Evolutionary conservation across 2,113 vertebrate genomes (phyloP).

Genomic region (Phalacrocorax brasilianus): DNA sequence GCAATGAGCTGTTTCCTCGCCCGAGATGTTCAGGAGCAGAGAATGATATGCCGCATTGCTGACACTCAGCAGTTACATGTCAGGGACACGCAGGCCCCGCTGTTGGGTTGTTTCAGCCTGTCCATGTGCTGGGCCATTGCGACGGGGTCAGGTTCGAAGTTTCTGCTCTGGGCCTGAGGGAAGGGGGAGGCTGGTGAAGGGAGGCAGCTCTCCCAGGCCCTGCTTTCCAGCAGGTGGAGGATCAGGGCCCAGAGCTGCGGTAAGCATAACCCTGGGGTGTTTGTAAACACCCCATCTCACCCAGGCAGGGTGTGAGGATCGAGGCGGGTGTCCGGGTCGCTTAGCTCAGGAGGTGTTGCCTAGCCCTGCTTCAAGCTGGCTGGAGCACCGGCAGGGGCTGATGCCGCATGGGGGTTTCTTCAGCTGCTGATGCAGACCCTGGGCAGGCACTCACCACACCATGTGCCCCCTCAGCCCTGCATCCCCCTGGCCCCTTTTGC

Average conservation of each 20-base stretch:
- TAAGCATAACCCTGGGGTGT: accelerated
- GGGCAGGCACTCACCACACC: accelerated
- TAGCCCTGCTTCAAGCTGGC: not conserved
- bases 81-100: accelerated
- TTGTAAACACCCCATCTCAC: accelerated
- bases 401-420: accelerated
- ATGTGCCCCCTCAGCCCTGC: accelerated
- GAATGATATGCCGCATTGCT: not conserved
- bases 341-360: not conserved
- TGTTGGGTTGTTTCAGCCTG: accelerated
- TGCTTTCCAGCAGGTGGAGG: accelerated
- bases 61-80: accelerated
- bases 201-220: accelerated
- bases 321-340: accelerated
- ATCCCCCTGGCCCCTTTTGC: accelerated
- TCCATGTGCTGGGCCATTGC: not conserved
- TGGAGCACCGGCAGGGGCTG: not conserved
- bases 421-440: not conserved
- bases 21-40: not conserved
- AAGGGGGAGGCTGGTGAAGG: not conserved
- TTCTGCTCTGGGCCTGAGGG: not conserved
- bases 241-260: accelerated
- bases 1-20: not conserved
- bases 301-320: accelerated
- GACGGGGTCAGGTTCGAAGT: accelerated